Conservation (phyloP, 2,888 invertebrate species). For the Peribatodes rhomboidaria region DNA sequence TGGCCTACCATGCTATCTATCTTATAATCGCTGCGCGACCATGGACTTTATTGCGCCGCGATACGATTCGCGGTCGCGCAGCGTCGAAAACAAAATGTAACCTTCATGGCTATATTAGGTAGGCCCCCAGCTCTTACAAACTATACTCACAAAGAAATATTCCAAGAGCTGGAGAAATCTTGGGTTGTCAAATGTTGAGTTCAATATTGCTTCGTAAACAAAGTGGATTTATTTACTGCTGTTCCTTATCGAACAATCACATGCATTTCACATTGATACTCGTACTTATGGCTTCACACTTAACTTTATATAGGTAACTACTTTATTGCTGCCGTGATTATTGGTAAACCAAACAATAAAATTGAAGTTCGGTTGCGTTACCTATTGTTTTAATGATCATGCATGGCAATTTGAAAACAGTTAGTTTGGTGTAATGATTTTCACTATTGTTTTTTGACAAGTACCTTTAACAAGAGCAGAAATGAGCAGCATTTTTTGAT, state of each 20-base stretch:
- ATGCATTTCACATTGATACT: slow-evolving; percentile 5
- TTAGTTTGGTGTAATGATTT: not conserved
- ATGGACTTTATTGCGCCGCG: too few relatives aligned
- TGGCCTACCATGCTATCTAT: too few relatives aligned
- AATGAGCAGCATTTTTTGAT: too few relatives aligned
- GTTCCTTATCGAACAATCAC: slow-evolving; percentile 4
- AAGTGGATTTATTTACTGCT: not conserved
- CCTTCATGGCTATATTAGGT: too few relatives aligned
- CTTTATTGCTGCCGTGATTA: slow-evolving; percentile 5
- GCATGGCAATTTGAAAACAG: not conserved
- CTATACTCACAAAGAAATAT: too few relatives aligned
- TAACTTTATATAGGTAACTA: slow-evolving; percentile 7
- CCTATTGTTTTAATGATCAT: slow-evolving; percentile 27
- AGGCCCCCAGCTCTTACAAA: too few relatives aligned
- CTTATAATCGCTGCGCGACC: too few relatives aligned
- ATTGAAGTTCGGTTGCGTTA: slow-evolving; percentile 8
- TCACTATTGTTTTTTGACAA: too few relatives aligned
- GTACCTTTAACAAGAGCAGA: too few relatives aligned
- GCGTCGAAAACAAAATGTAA: too few relatives aligned
- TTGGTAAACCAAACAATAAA: slow-evolving; percentile 10
- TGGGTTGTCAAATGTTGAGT: not conserved
- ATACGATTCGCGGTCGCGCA: too few relatives aligned
- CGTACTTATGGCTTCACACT: slow-evolving; percentile 7
- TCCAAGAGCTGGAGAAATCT: too few relatives aligned
- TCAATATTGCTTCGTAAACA: not conserved